Evolutionary conservation across 2,888 invertebrate species (phyloP).

Genomic region (Protodeltote pygarga): DNA sequence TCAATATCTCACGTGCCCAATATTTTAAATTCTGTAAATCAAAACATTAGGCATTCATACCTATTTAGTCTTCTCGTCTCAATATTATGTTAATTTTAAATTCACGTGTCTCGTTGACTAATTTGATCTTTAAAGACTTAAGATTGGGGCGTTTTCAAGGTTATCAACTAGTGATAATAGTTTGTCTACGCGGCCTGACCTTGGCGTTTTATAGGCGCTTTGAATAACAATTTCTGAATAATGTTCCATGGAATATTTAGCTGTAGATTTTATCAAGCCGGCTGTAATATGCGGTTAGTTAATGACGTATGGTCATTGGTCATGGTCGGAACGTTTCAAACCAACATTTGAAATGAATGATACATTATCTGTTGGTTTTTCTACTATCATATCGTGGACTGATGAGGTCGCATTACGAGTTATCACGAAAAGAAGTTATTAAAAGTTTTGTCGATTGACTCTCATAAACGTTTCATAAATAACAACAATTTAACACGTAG

Average conservation of each 20-base stretch:
- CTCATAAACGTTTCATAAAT: too few species aligned
- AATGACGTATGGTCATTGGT: conserved; percentile 2
- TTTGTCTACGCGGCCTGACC: conserved; percentile 13
- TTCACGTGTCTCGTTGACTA: conserved; percentile 15
- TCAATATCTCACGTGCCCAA: not conserved
- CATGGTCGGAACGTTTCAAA: not conserved
- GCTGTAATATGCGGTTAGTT: conserved; percentile 5
- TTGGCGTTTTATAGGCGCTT: conserved; percentile 15
- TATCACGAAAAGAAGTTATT: too few species aligned
- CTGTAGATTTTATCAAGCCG: conserved; percentile 1
- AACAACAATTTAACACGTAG: too few species aligned
- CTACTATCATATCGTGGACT: too few species aligned
- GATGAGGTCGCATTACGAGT: too few species aligned
- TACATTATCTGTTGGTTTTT: too few species aligned
- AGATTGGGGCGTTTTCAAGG: conserved; percentile 33
- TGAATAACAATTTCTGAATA: conserved; percentile 14
- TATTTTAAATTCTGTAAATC: not conserved
- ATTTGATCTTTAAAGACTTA: conserved; percentile 16
- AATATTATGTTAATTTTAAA: conserved; percentile 10
- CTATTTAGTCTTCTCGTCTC: not conserved
- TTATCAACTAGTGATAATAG: conserved; percentile 32
- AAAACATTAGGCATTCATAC: not conserved
- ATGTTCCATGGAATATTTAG: conserved; percentile 23
- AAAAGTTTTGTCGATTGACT: too few species aligned
- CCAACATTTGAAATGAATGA: not conserved